Base-by-base conservation (phyloP, 2,888 invertebrate species). In the Tanypteryx hageni region DNA sequence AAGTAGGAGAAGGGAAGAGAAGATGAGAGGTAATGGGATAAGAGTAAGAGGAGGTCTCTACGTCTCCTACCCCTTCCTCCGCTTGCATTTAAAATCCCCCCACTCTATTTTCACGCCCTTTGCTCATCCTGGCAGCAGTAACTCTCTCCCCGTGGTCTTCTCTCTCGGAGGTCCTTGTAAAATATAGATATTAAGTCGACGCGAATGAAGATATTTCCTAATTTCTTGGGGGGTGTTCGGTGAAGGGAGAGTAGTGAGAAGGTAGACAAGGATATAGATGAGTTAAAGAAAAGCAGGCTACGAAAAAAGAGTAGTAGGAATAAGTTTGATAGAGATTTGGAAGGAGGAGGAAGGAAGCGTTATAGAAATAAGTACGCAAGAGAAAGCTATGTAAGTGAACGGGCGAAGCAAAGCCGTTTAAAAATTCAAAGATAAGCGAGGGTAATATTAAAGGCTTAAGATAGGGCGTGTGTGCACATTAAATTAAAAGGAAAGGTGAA, bases 131-230 rank as follows among this genome's bases (percentile, higher is more conserved):
- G 22, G 76, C 76, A 76, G 76, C 76, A n/a, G 44, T 44, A 44
- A 44, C 44, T 44, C 76, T 76, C 76, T n/a, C 22, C 5, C 44
- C 44, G 44, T 44, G 44, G 44, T 5, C 44, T 44, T 44, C 27
- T 14, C 27, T 76, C 76, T n/a, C n/a, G 68, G 68, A 9, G 68
- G 68, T 68, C 68, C 68, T 68, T 68, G 76, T 76, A 27, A 76
- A 76, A 76, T 76, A 76, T 76, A 76, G 76, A 76, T 76, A 76
- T 76, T 76, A 76, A 76, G 76, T 76, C 76, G 76, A 27, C 76
- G 76, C 76, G 76, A 76, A 76, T 76, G 76, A 76, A 76, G 76
- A n/a, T 76, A 76, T 76, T 76, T 76, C 76, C 76, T 76, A 76
- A 76, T 76, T 76, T 76, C 76, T 76, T 76, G 1, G 8, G 22